Evolutionary conservation across 2,113 vertebrate genomes (phyloP), one percentile per base, ranked within the genome.

Genomic region (Lipotes vexillifer): DNA sequence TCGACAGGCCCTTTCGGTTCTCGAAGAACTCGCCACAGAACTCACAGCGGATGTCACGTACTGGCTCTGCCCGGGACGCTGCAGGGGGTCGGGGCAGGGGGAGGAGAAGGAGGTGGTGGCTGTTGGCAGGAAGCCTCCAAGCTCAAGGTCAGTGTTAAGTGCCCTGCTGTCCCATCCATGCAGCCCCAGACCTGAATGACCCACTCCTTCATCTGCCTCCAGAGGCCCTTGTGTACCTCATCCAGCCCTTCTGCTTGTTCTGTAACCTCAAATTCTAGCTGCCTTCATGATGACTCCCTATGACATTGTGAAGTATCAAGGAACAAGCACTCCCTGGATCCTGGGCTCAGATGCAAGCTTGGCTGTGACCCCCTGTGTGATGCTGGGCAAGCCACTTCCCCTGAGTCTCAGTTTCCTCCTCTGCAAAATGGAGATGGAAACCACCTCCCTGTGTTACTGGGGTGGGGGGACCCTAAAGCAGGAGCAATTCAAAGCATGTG

Each of bases 11-110:
- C 97, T 99, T 99, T 13, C 99, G 99, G 98, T 99, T 99, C 97
- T 99, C 99, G 49, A 99, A 99, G 97, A 99, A 99, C 93, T 99
- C 99, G 1, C 99, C 99, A 3, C 99, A 99, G 98, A 99, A 99
- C 90, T 99, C 99, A 0, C 99, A 99, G 97, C 99, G 99, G 96
- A 99, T 99, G 88, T 99, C 99, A 33, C 98, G 98, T 33, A 98
- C 98, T 0, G 98, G 98, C 89, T 99, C 98, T 25, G 98, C 98
- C 69, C 98, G 98, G 86, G 98, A 98, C 21, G 98, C 98, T 99
- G 97, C 33, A 81, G 69, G 78, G 95, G 89, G 87, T 97, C 46
- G 27, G 38, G 87, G 72, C 69, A 63, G 6, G 41, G 4, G 49
- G 57, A 0, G 78, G 82, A 80, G 84, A 93, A 94, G 85, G 85